Conservation (phyloP, 2,113 vertebrate genomes). For the Neofelis nebulosa region DNA sequence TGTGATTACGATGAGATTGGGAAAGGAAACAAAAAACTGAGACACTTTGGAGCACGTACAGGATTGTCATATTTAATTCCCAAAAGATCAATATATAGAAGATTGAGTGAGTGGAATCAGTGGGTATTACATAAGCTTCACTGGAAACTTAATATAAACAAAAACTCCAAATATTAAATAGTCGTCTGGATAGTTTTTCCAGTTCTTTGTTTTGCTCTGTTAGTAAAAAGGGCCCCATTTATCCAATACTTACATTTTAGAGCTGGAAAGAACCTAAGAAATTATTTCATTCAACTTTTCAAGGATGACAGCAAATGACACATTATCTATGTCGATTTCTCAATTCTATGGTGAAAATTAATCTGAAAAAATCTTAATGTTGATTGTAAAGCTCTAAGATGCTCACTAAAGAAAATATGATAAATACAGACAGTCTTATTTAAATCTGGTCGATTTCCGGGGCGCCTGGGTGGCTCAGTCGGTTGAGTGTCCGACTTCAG, state of each 20-base stretch:
- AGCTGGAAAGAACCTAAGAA: not conserved
- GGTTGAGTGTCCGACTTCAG: no score
- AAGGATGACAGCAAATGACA: not conserved
- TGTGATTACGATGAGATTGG: not conserved
- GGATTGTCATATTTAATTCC: not conserved
- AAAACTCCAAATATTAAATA: not conserved
- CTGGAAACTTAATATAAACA: not conserved
- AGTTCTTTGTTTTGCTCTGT: not conserved
- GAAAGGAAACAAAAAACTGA: not conserved
- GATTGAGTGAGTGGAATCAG: not conserved
- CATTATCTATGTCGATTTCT: not conserved
- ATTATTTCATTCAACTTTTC: not conserved
- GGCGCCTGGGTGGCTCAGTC: no score
- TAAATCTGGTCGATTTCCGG: not conserved
- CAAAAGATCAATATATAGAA: not conserved
- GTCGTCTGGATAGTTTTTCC: not conserved
- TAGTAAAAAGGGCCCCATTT: not conserved
- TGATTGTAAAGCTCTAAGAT: not conserved
- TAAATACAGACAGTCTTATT: not conserved
- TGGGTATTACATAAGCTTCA: not conserved
- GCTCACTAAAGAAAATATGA: not conserved
- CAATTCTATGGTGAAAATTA: not conserved
- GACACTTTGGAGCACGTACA: not conserved
- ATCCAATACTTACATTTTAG: not conserved
- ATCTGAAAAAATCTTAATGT: not conserved